Evolutionary conservation across 2,888 invertebrate genomes (phyloP).

Genomic region (Dicycla oo): DNA sequence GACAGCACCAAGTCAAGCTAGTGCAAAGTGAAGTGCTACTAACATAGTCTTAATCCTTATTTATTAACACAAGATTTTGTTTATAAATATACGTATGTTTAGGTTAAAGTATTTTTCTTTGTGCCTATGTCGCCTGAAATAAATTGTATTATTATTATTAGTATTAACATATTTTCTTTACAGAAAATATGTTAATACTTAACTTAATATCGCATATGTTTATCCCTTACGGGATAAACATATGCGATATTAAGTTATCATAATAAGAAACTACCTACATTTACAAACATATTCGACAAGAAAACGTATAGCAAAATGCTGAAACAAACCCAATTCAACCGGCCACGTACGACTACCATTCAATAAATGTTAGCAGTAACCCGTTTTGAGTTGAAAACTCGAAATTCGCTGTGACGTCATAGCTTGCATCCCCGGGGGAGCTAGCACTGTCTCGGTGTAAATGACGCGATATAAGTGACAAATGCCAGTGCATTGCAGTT

Average conservation of each 20-base stretch:
- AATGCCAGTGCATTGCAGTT: constrained; percentile 62
- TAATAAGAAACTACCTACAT: background rate
- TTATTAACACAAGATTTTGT: no score
- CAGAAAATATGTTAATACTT: no score
- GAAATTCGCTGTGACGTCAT: constrained; percentile 55
- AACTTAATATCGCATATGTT: no score
- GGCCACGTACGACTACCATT: constrained; percentile 36
- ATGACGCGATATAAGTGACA: constrained; percentile 64
- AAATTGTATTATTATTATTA: no score
- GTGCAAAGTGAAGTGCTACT: no score
- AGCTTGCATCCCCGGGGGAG: constrained; percentile 45
- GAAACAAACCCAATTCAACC: constrained; percentile 34
- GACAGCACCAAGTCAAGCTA: no score
- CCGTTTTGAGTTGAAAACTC: constrained; percentile 53
- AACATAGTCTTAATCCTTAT: no score
- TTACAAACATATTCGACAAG: background rate
- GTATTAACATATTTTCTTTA: no score
- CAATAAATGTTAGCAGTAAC: constrained; percentile 62
- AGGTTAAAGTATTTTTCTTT: no score
- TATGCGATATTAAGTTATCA: background rate
- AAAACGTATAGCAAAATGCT: background rate
- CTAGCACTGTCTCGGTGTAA: constrained; percentile 60
- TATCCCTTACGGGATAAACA: no score
- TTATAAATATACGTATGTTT: no score
- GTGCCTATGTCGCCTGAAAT: no score